Evolutionary conservation across 1,140 invertebrate genomes (phyloP).

Genomic region (Brachionus manjavacas): DNA sequence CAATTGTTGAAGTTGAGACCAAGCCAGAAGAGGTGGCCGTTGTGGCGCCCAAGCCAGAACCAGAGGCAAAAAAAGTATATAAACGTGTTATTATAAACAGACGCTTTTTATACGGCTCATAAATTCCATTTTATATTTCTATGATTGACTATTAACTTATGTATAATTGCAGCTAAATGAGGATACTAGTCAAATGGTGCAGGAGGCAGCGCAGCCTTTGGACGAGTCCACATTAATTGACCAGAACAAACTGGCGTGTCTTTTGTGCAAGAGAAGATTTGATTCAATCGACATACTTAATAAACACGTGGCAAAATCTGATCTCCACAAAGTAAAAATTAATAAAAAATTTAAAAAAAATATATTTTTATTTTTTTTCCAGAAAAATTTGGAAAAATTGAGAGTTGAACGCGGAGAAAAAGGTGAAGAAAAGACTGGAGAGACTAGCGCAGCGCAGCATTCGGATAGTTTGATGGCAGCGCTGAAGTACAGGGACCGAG

Average conservation of each 20-base stretch:
- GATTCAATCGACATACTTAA: constrained; percentile 77
- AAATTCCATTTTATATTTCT: background rate
- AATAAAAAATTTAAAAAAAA: no score
- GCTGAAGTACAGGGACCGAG: constrained; percentile 76
- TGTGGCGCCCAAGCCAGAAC: background rate
- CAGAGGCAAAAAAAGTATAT: constrained; percentile 47
- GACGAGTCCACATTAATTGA: constrained; percentile 68
- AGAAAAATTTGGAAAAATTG: constrained; percentile 40
- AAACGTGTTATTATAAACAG: background rate
- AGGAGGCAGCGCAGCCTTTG: background rate
- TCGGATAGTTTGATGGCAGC: background rate
- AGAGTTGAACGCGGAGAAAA: background rate
- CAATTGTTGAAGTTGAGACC: constrained; percentile 77
- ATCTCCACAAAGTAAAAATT: constrained; percentile 73
- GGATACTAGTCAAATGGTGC: background rate
- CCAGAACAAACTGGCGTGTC: constrained; percentile 81
- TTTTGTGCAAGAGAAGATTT: constrained; percentile 91
- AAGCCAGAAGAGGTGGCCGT: constrained; percentile 69
- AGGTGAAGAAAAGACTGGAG: background rate
- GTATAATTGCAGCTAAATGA: constrained; percentile 2
- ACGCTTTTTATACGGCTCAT: background rate
- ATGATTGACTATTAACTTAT: constrained; percentile 5
- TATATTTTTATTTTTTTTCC: no score
- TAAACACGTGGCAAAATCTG: constrained; percentile 86
- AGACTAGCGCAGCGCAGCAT: background rate